Evolutionary conservation across 1,140 invertebrate genomes (phyloP), one percentile per base, ranked within the genome.

Genomic region (Melipona quadrifasciata): DNA sequence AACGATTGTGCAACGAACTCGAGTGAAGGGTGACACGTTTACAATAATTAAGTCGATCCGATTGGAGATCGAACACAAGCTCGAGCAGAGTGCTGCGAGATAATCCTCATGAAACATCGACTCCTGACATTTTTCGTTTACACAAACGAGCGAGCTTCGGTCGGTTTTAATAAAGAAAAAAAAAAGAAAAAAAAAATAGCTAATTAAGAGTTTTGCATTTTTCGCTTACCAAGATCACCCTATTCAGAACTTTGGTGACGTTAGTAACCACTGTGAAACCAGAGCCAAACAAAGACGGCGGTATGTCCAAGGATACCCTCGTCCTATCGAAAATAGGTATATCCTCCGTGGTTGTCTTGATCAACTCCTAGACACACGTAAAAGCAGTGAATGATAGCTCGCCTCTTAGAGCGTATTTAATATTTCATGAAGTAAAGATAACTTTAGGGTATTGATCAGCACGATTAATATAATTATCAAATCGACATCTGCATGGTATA

Each of bases 221-320:
- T 3, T 8, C 17, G 90, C 93, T 95, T 95, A 97, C 97, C 95
- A 97, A 95, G 70, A 97, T 96, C 24, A 97, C 94, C 81, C 95
- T 96, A 47, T 96, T 96, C 75, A 97, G 89, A 51, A 96, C 93
- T 93, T 97, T 96, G 90, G 96, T 97, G 86, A 97, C 92, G 84
- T 96, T 96, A 73, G 97, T 97, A 61, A 97, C 93, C n/a, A 97
- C 93, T 76, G 95, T 96, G 93, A 97, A 97, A 88, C 96, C 96
- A 24, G 96, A 96, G 71, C 96, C 96, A 91, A 97, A 97, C 75
- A 97, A 93, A 90, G 94, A 94, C 68, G 96, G 95, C 65, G 97
- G 97, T 82, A 97, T 93, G 82, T 97, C 96, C 90, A 96, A 90
- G 11, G 95, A 95, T 58, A 96, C 96, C 90, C 95, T 96, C 91